Evolutionary conservation across 2,113 vertebrate species (phyloP).

Genomic region (Pluvialis apricaria): DNA sequence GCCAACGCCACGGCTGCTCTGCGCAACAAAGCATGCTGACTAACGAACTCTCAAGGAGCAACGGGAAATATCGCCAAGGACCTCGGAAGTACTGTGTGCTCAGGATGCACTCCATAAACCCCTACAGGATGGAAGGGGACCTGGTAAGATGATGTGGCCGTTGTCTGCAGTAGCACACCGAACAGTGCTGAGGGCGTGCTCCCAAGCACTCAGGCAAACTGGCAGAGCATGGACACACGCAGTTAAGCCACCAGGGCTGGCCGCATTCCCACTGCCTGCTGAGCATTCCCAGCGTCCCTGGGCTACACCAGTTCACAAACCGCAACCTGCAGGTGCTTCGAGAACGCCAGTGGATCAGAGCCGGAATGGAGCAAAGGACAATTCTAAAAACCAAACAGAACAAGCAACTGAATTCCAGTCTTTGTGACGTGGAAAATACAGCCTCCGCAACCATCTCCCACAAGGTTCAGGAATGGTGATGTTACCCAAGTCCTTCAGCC

Average conservation of each 20-base stretch:
- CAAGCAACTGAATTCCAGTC: background rate
- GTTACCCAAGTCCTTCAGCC: background rate
- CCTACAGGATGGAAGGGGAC: rapidly evolving
- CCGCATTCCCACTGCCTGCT: background rate
- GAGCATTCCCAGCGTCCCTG: background rate
- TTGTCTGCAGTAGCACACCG: background rate
- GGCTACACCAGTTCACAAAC: background rate
- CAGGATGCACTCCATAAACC: background rate
- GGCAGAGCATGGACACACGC: background rate
- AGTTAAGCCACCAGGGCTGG: background rate
- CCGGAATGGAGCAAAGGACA: background rate
- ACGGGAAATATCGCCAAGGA: background rate
- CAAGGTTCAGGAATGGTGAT: no score
- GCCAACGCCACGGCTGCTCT: background rate
- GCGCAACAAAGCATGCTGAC: background rate
- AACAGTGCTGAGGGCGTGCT: background rate
- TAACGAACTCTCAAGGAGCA: background rate
- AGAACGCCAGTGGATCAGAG: background rate
- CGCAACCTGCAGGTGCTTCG: background rate
- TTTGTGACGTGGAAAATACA: background rate
- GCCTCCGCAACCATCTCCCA: background rate
- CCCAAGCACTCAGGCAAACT: no score
- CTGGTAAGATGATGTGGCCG: background rate
- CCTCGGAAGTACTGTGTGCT: background rate
- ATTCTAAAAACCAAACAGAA: background rate